phyloP scores from a whole-genome alignment of 1,140 invertebrate genomes.

The Panagrolaimus sp. region DNA sequence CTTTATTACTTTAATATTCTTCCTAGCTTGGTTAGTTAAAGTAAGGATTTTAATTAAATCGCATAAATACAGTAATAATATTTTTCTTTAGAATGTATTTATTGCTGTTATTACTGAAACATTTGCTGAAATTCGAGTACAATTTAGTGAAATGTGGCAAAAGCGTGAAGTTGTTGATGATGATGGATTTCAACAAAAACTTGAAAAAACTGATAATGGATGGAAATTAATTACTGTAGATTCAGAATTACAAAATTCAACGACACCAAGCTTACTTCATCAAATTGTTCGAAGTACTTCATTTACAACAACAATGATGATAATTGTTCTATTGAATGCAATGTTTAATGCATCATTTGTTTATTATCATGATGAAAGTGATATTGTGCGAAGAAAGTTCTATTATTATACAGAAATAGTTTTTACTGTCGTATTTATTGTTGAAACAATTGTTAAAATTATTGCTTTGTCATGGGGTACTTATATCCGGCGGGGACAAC shows the following conservation, averaged over 20 bases:
- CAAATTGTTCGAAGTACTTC: conserved; percentile 32
- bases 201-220: conserved; percentile 61
- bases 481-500: conserved; percentile 89
- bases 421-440: conserved; percentile 75
- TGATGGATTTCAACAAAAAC: conserved; percentile 65
- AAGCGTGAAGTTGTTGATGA: conserved; percentile 63
- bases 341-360: conserved; percentile 88
- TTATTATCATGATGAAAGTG: conserved; percentile 81
- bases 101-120: conserved; percentile 99
- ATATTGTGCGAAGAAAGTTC: conserved; percentile 45
- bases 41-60: conserved; percentile 52
- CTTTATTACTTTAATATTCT: conserved; percentile 98
- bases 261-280: conserved; percentile 78
- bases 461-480: conserved; percentile 89
- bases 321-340: conserved; percentile 70
- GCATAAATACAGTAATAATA: background rate
- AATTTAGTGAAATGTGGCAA: conserved; percentile 99
- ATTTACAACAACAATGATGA: conserved; percentile 42
- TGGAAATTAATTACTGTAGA: conserved; percentile 49
- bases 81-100: conserved; percentile 77
- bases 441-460: conserved; percentile 93
- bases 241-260: conserved; percentile 72
- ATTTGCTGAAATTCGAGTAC: conserved; percentile 98
- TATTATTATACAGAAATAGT: conserved; percentile 31
- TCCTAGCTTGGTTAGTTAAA: conserved; percentile 97